phyloP scores from a whole-genome alignment of 1,140 invertebrate genomes.

The Polyergus mexicanus region DNA sequence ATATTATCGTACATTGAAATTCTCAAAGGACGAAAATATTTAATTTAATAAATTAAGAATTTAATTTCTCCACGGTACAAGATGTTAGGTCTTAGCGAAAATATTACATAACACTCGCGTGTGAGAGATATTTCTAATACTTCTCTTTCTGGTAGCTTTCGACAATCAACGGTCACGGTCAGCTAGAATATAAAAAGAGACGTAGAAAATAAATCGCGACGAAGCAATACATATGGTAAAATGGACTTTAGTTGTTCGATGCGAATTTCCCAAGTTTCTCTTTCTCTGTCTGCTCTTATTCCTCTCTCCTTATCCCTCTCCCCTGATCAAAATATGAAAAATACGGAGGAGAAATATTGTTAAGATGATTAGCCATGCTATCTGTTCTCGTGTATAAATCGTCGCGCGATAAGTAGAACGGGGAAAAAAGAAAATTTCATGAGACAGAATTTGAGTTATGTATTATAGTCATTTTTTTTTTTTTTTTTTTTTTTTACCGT shows the following conservation, averaged over 20 bases:
- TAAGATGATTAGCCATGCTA: neutral
- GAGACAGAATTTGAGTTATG: neutral
- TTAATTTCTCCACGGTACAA: neutral
- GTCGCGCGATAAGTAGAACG: neutral
- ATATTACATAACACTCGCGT: conserved; percentile 11
- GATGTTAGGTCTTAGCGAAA: neutral
- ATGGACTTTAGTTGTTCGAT: neutral
- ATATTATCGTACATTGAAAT: neutral
- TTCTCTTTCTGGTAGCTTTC: neutral
- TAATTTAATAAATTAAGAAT: too few species aligned
- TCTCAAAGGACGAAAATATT: neutral
- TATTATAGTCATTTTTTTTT: too few species aligned
- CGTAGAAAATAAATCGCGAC: neutral
- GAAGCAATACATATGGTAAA: neutral
- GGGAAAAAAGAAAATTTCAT: neutral
- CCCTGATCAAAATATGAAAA: conserved; percentile 14
- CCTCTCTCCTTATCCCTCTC: too few species aligned
- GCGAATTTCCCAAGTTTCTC: neutral
- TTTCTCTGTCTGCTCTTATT: too few species aligned
- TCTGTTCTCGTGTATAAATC: conserved; percentile 1
- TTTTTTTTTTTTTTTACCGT: neutral
- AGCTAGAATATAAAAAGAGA: neutral
- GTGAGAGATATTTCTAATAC: neutral
- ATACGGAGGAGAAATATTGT: conserved; percentile 14
- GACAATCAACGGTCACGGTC: neutral